A percentile compares a stretch with the other conserved stretches of the same genome.
phyloP scores from a whole-genome alignment of 2,113 vertebrate species.

The Malurus elegans region DNA sequence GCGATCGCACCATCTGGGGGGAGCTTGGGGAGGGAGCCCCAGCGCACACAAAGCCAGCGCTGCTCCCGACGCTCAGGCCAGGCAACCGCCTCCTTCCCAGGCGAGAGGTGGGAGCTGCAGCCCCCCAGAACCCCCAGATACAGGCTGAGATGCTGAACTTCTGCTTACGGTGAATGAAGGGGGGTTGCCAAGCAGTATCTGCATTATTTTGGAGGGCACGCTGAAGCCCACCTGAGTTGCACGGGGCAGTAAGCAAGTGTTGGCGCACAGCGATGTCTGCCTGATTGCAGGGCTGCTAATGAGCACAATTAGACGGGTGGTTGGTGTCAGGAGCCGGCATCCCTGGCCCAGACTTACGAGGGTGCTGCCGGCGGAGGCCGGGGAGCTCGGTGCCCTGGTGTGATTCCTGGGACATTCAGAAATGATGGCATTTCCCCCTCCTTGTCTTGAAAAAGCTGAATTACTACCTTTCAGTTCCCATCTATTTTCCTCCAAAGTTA shows the following conservation, averaged over 20 bases:
- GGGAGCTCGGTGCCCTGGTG: neutral
- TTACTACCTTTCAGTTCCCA: slow-evolving; percentile 76
- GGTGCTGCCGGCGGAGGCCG: neutral
- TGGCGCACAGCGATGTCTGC: neutral
- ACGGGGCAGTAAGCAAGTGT: neutral
- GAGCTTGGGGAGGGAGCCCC: slow-evolving; percentile 45
- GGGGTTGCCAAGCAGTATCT: accelerated
- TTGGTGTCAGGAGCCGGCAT: neutral
- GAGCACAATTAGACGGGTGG: neutral
- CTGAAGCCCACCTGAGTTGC: neutral
- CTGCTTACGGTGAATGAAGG: neutral
- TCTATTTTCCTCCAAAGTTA: slow-evolving; percentile 78
- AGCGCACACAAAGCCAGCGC: slow-evolving; percentile 36
- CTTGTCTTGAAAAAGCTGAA: slow-evolving; percentile 71
- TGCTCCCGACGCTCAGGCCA: neutral
- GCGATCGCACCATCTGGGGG: slow-evolving; percentile 65
- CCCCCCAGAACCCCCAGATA: neutral
- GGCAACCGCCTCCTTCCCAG: slow-evolving; percentile 23
- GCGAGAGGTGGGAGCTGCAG: neutral
- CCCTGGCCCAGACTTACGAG: neutral
- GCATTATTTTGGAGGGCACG: accelerated
- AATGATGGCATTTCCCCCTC: slow-evolving; percentile 69
- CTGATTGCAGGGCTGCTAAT: neutral
- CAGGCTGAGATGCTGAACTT: neutral
- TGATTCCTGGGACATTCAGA: slow-evolving; percentile 30